Evolutionary conservation across 2,888 invertebrate species (phyloP).

Genomic region (Chaetogeoica ovagalla): DNA sequence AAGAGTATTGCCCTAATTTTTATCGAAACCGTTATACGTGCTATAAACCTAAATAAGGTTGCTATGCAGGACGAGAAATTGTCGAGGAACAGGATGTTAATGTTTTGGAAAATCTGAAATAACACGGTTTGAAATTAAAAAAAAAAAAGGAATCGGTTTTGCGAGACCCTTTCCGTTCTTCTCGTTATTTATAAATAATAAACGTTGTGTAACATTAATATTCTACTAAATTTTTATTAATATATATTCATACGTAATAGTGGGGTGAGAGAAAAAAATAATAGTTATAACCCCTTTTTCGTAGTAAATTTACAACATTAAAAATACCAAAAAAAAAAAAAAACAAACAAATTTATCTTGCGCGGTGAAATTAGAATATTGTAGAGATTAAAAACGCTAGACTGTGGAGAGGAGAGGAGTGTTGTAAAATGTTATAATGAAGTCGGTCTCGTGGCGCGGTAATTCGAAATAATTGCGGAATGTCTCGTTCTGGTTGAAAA

Average conservation of each 20-base stretch:
- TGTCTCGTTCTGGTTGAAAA: too few relatives aligned
- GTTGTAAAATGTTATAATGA: too few relatives aligned
- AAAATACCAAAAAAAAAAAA: slow-evolving; percentile 4
- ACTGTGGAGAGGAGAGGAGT: neutral
- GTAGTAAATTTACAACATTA: neutral
- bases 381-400: slow-evolving; percentile 8
- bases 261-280: neutral
- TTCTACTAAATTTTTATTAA: neutral
- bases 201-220: neutral
- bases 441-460: too few relatives aligned
- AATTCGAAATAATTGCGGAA: too few relatives aligned
- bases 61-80: neutral
- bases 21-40: neutral
- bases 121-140: slow-evolving; percentile 11
- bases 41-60: slow-evolving; percentile 19
- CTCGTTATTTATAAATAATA: neutral
- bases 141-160: neutral
- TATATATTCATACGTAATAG: too few relatives aligned
- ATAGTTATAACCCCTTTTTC: neutral
- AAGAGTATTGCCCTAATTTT: neutral
- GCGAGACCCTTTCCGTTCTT: neutral
- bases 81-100: slow-evolving; percentile 4
- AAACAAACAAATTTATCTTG: neutral
- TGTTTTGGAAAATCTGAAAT: slow-evolving; percentile 12
- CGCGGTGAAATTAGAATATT: neutral